Conservation (phyloP, 2,113 vertebrate genomes). For the Cavia aperea region DNA sequence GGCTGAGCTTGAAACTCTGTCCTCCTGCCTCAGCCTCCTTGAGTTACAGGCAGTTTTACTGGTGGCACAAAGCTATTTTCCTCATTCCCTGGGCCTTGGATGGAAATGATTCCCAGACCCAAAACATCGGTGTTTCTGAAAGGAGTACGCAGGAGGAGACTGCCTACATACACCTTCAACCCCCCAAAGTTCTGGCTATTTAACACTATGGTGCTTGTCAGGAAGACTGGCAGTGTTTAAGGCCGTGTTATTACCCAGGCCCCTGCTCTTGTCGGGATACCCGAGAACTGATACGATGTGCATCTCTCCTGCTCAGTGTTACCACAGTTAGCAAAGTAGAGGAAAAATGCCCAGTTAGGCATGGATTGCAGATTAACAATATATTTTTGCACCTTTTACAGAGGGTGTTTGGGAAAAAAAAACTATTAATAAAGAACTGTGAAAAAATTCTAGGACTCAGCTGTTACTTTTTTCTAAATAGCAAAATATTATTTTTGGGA, state of each 20-base stretch:
- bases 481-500: conserved; percentile 48
- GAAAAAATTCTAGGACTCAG: not conserved
- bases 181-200: not conserved
- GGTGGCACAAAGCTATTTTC: not conserved
- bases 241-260: not conserved
- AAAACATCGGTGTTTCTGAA: not conserved
- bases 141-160: not conserved
- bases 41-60: not conserved
- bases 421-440: not conserved
- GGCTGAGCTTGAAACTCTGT: not conserved
- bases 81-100: not conserved
- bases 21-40: not conserved
- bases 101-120: not conserved
- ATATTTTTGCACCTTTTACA: not conserved
- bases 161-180: not conserved
- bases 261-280: not conserved
- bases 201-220: not conserved
- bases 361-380: not conserved
- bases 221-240: not conserved
- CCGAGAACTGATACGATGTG: not conserved
- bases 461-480: conserved; percentile 43
- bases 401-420: not conserved
- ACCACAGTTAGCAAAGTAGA: not conserved
- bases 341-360: not conserved
- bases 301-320: not conserved